Conservation (phyloP, 2,113 vertebrate species). For the Brachirus orientalis region DNA sequence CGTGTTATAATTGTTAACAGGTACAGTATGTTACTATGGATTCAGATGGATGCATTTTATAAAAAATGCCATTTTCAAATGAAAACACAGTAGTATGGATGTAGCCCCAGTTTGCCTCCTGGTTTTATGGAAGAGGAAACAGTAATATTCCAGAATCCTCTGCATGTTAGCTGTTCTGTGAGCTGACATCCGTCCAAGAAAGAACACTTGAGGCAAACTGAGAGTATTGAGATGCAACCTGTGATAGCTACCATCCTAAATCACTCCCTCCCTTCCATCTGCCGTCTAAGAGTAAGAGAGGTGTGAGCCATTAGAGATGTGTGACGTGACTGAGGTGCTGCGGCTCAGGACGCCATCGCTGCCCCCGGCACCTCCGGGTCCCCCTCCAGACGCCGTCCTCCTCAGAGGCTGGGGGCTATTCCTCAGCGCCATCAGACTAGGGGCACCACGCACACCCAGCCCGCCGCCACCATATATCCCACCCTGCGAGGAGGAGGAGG, state of each 20-base stretch:
- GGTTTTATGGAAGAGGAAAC: conserved; percentile 20
- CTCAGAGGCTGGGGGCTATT: conserved; percentile 92
- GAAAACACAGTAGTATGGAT: background rate
- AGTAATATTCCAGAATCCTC: conserved; percentile 13
- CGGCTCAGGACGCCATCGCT: conserved; percentile 87
- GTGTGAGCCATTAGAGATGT: conserved; percentile 93
- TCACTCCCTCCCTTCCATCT: background rate
- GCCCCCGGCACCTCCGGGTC: conserved; percentile 82
- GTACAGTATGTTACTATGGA: background rate
- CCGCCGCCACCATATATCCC: conserved; percentile 75
- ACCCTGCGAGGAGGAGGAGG: conserved; percentile 80
- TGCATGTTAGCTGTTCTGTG: conserved; percentile 1
- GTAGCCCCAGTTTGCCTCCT: conserved; percentile 38
- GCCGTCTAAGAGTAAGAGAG: conserved; percentile 89
- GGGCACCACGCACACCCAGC: conserved; percentile 77
- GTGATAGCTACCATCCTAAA: conserved; percentile 62
- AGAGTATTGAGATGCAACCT: conserved; percentile 66
- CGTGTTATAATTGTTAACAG: background rate
- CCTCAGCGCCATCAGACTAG: conserved; percentile 87
- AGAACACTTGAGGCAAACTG: conserved; percentile 38
- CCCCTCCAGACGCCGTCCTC: conserved; percentile 90
- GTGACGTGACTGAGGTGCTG: conserved; percentile 92
- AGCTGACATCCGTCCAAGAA: conserved; percentile 22
- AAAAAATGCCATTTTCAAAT: background rate
- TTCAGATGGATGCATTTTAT: too few species aligned